phyloP scores from a whole-genome alignment of 2,113 vertebrate genomes.

The Pterocles orientalis region DNA sequence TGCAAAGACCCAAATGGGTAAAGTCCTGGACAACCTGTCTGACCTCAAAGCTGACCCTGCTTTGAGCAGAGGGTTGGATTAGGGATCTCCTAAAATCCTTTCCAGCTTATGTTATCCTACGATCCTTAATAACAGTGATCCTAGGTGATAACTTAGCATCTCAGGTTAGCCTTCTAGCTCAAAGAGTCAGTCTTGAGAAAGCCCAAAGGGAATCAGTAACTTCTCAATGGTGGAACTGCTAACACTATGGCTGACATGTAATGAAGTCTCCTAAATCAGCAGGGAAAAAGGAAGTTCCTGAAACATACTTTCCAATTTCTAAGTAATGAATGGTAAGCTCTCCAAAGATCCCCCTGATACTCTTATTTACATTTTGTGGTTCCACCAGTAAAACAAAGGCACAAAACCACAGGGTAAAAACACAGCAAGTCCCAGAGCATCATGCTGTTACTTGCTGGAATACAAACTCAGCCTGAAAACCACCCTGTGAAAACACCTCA shows the following conservation, averaged over 20 bases:
- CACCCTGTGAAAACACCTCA: not conserved
- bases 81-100: not conserved
- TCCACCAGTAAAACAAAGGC: not conserved
- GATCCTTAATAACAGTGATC: not conserved
- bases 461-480: not conserved
- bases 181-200: not conserved
- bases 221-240: not conserved
- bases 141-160: not conserved
- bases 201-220: not conserved
- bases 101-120: not conserved
- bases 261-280: not conserved
- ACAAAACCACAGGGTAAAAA: not conserved
- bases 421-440: not conserved
- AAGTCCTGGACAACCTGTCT: not conserved
- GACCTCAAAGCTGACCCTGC: not conserved
- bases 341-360: not conserved
- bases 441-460: not conserved
- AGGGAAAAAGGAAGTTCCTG: not conserved
- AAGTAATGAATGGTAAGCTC: not conserved
- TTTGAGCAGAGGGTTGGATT: not conserved
- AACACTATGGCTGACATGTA: not conserved
- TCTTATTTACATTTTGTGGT: not conserved
- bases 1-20: not conserved
- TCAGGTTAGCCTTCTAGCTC: not conserved
- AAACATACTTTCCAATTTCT: not conserved